Evolutionary conservation across 2,113 vertebrate species (phyloP).

Genomic region (Bubo scandiacus): DNA sequence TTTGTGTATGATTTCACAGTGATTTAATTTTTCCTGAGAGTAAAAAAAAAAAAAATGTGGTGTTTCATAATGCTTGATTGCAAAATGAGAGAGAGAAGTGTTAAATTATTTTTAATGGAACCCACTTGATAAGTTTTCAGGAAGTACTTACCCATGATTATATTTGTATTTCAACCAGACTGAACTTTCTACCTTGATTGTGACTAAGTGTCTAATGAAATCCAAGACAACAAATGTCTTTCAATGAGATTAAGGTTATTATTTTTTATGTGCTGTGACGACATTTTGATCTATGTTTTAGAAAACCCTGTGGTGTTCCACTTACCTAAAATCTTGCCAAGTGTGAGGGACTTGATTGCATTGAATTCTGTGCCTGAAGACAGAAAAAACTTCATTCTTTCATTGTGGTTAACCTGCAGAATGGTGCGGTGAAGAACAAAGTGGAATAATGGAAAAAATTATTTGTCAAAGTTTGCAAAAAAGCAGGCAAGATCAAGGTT

Average conservation of each 20-base stretch:
- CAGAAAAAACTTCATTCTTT: slow-evolving; percentile 81
- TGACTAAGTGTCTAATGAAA: slow-evolving; percentile 30
- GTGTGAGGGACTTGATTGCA: slow-evolving; percentile 79
- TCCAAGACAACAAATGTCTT: background rate
- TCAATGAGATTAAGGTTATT: background rate
- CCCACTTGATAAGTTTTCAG: background rate
- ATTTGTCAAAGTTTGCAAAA: background rate
- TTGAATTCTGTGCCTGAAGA: slow-evolving; percentile 86
- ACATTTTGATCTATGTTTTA: background rate
- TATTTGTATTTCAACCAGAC: slow-evolving; percentile 7
- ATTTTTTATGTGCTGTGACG: background rate
- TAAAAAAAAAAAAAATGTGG: background rate
- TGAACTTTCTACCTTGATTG: slow-evolving; percentile 8
- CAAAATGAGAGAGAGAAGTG: background rate
- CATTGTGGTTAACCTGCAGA: slow-evolving; percentile 82
- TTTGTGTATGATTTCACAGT: background rate
- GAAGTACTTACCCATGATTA: background rate
- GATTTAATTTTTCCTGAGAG: background rate
- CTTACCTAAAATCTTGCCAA: slow-evolving; percentile 88
- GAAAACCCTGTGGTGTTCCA: background rate
- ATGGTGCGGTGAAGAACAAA: background rate
- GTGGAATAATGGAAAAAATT: background rate
- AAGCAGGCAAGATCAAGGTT: background rate
- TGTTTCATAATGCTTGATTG: slow-evolving; percentile 38
- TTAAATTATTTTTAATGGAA: slow-evolving; percentile 38